phyloP scores from a whole-genome alignment of 2,113 vertebrate genomes.

The Thamnaconus septentrionalis region DNA sequence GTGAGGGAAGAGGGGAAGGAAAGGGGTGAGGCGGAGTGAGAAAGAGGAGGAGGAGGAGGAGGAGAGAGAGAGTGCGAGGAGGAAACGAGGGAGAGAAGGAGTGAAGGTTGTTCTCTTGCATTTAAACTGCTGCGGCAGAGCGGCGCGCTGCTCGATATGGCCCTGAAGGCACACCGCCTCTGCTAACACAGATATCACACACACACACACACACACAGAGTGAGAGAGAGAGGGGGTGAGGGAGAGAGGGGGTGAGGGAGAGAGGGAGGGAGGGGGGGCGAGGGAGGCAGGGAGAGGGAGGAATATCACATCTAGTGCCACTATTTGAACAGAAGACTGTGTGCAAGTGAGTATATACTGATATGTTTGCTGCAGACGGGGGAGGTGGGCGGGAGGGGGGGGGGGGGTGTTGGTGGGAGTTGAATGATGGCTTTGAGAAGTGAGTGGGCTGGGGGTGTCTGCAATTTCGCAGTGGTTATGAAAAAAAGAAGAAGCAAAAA shows the following conservation, averaged over 20 bases:
- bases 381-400: conserved; percentile 70
- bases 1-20: conserved; percentile 49
- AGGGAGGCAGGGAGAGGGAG: not conserved
- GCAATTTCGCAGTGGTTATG: conserved; percentile 62
- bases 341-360: conserved; percentile 62
- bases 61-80: conserved; percentile 28
- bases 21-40: conserved; percentile 15
- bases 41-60: not conserved
- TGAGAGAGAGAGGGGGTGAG: too few relatives aligned
- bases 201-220: conserved; percentile 21
- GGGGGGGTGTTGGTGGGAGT: conserved; percentile 67
- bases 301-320: conserved; percentile 69
- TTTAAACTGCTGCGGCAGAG: conserved; percentile 69
- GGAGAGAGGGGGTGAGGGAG: too few relatives aligned
- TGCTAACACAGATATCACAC: conserved; percentile 64
- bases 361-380: conserved; percentile 70
- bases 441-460: conserved; percentile 78
- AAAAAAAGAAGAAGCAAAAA: conserved; percentile 60
- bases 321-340: conserved; percentile 69
- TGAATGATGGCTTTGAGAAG: conserved; percentile 75
- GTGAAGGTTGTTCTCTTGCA: conserved; percentile 68
- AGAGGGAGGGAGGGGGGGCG: not conserved
- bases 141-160: conserved; percentile 68
- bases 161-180: conserved; percentile 75
- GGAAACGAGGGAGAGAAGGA: conserved; percentile 53